Conservation (phyloP, 2,888 invertebrate genomes). For the Boloria euphrosyne region DNA sequence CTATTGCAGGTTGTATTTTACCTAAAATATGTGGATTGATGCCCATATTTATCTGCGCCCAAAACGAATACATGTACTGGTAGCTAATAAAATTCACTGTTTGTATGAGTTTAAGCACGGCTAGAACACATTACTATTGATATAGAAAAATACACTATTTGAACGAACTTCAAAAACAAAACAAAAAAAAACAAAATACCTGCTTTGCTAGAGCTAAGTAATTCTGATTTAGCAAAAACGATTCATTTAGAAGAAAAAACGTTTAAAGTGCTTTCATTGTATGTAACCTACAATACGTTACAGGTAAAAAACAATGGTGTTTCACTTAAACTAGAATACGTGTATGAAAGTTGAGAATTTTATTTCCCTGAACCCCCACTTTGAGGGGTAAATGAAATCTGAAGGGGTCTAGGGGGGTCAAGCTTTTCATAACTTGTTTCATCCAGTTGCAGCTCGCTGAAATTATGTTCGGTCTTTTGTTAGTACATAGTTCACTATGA, state of each 20-base stretch:
- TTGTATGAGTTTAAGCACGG: too few relatives aligned
- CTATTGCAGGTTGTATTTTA: too few relatives aligned
- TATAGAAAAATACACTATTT: too few relatives aligned
- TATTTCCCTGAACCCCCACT: conserved; percentile 50
- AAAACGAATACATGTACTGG: too few relatives aligned
- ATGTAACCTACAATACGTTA: conserved; percentile 13
- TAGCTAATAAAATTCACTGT: too few relatives aligned
- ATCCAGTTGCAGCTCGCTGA: conserved; percentile 33
- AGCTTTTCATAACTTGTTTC: conserved; percentile 36
- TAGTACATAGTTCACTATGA: conserved; percentile 36
- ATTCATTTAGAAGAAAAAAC: conserved; percentile 4
- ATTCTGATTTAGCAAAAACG: not conserved
- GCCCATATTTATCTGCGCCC: too few relatives aligned
- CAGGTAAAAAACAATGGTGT: conserved; percentile 46
- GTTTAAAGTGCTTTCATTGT: conserved; percentile 2
- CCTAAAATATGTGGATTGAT: too few relatives aligned
- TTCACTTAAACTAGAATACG: conserved; percentile 44
- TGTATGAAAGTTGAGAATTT: conserved; percentile 61
- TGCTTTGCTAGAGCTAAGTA: too few relatives aligned
- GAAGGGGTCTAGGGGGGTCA: conserved; percentile 28
- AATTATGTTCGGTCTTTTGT: conserved; percentile 41
- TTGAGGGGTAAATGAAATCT: conserved; percentile 7
- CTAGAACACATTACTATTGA: too few relatives aligned
- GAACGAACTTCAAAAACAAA: too few relatives aligned
- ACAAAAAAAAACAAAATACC: too few relatives aligned